Conservation (phyloP, 2,888 invertebrate genomes). For the Tetheella fluctuosa region DNA sequence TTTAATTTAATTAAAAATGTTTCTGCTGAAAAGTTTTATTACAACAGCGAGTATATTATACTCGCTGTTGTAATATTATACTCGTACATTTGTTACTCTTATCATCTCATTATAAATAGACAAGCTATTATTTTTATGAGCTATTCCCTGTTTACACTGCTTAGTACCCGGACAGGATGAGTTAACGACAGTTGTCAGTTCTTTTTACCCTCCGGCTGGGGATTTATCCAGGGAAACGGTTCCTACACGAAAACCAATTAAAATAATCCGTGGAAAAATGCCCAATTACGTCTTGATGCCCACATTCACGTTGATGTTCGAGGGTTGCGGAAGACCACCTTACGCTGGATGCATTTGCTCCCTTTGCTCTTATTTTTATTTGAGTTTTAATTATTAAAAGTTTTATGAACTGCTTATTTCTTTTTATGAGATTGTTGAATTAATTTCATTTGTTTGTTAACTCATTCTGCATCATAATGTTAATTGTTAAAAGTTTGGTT, state of each 20-base stretch:
- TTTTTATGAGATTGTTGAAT: constrained; percentile 81
- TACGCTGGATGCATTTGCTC: constrained; percentile 50
- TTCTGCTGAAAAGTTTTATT: background rate
- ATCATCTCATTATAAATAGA: constrained; percentile 53
- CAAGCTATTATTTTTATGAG: constrained; percentile 66
- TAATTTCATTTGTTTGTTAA: constrained; percentile 81
- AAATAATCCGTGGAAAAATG: constrained; percentile 44
- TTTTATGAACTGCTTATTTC: constrained; percentile 83
- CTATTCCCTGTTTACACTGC: constrained; percentile 72
- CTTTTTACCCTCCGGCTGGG: constrained; percentile 63
- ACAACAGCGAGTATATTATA: background rate
- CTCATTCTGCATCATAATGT: constrained; percentile 54
- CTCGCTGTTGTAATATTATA: too few species aligned
- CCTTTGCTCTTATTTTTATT: constrained; percentile 72
- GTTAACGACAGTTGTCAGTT: constrained; percentile 80
- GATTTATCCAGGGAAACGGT: constrained; percentile 62
- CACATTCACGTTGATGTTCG: constrained; percentile 19
- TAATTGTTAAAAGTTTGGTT: constrained; percentile 51
- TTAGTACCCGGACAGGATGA: constrained; percentile 71
- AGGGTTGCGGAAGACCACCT: constrained; percentile 36
- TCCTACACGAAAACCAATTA: constrained; percentile 47
- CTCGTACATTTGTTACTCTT: constrained; percentile 33
- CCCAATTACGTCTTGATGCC: constrained; percentile 17
- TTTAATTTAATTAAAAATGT: background rate
- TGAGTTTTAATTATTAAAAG: constrained; percentile 82